Conservation (phyloP, 2,113 vertebrate species). For the Sialia sialis region DNA sequence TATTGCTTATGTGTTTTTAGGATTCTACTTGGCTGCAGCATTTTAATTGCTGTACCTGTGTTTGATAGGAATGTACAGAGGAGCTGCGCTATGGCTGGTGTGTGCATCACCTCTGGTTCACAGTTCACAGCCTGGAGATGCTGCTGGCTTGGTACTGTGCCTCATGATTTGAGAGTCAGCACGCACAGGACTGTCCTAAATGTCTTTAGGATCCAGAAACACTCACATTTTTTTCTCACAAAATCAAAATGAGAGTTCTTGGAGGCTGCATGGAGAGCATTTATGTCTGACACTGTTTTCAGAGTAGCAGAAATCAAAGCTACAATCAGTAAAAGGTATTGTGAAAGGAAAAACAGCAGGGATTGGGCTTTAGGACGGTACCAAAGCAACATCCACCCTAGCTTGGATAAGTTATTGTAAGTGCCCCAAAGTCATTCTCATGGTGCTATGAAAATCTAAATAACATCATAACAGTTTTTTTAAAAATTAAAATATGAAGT, state of each 20-base stretch:
- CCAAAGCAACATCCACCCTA: neutral
- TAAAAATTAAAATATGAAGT: neutral
- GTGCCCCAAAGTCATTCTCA: neutral
- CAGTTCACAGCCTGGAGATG: neutral
- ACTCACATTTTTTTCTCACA: neutral
- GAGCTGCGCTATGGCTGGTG: neutral
- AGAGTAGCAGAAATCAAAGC: neutral
- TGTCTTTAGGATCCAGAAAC: neutral
- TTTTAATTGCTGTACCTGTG: neutral
- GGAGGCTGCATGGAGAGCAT: neutral
- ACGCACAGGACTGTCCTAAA: neutral
- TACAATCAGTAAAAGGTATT: neutral
- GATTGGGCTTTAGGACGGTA: neutral
- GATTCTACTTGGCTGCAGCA: neutral
- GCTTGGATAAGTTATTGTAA: neutral
- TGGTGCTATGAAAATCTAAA: neutral
- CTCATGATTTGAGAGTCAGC: neutral
- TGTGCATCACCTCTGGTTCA: neutral
- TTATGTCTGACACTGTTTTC: neutral
- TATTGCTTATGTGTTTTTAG: neutral
- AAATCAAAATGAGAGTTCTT: neutral
- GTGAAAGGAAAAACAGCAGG: neutral
- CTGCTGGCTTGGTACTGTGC: neutral
- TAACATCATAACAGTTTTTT: neutral
- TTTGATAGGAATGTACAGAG: neutral